Base-by-base conservation (phyloP, 2,113 vertebrate species). In the Sinocyclocheilus maitianheensis region DNA sequence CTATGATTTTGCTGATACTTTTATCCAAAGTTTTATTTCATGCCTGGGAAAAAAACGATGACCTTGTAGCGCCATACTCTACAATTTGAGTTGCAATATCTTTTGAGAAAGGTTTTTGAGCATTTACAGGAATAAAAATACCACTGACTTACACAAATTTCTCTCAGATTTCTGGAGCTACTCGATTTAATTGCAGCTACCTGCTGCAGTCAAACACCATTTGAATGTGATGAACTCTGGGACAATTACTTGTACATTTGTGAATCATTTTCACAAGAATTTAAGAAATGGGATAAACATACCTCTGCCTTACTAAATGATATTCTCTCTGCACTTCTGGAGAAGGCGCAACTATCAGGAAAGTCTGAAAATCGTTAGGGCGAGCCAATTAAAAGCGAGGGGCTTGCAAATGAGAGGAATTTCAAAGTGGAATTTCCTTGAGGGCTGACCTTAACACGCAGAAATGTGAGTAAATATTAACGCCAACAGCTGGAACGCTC, bases 401-500 rank as follows among this genome's bases (percentile, higher is more conserved):
- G 22, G 76, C 85, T 76, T 88, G 85, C 87, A 91, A 90, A 89
- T 78, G 85, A 89, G 86, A 86, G 65, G 89, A 91, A 91, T 91
- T 77, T 77, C 51, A 93, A 91, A 72, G 86, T 86, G 85, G 83
- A 84, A 67, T 87, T 89, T 89, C 88, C 89, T 84, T 20, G 60
- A 91, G 90, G 91, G 91, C 77, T 87, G 85, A 83, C 85, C 85
- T 89, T 83, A 89, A 92, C 91, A n/a, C 71, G 83, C 85, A 91
- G 91, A 91, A 83, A 92, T 90, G 89, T 85, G 91, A 92, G 89
- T 89, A 89, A 92, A 94, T 93, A 94, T 91, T 91, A 90, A 93
- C 81, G 86, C 88, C 90, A 90, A 91, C 91, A 90, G 77, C 89
- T 81, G 89, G 85, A 84, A 86, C 79, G 85, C 90, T 92, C 89